phyloP scores from a whole-genome alignment of 2,888 invertebrate species.

The Drepanosiphum platanoidis region DNA sequence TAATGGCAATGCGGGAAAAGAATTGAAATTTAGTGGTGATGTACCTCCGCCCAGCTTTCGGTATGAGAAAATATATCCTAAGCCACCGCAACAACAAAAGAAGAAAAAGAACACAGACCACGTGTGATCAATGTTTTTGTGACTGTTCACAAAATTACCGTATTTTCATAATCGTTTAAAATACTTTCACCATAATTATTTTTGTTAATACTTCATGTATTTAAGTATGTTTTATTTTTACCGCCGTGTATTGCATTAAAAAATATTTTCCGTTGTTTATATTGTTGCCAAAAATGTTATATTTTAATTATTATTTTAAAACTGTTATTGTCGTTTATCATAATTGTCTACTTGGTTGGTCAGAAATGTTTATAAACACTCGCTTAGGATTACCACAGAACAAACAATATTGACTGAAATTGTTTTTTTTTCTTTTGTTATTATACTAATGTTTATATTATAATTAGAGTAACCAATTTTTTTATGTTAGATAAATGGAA shows the following conservation, averaged over 20 bases:
- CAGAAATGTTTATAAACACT: not conserved
- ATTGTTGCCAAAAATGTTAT: not conserved
- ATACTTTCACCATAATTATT: too few species aligned
- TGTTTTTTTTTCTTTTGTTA: not conserved
- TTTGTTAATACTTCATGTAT: not conserved
- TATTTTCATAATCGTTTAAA: not conserved
- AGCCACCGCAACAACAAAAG: not conserved
- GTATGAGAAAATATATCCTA: slow-evolving; percentile 57
- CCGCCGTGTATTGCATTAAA: not conserved
- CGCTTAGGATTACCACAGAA: not conserved
- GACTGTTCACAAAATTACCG: not conserved
- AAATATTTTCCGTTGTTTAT: not conserved
- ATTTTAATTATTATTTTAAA: not conserved
- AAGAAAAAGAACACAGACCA: slow-evolving; percentile 16
- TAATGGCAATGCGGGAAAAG: not conserved
- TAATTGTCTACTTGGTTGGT: not conserved
- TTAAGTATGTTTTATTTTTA: not conserved
- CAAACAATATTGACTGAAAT: not conserved
- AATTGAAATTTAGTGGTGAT: not conserved
- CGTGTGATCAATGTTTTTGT: not conserved
- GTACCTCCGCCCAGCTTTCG: slow-evolving; percentile 34
- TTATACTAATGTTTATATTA: not conserved
- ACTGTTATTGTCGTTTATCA: not conserved
- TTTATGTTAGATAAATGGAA: not conserved
- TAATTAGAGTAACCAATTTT: not conserved